Conservation (phyloP, 2,113 vertebrate species). For the Sialia sialis region DNA sequence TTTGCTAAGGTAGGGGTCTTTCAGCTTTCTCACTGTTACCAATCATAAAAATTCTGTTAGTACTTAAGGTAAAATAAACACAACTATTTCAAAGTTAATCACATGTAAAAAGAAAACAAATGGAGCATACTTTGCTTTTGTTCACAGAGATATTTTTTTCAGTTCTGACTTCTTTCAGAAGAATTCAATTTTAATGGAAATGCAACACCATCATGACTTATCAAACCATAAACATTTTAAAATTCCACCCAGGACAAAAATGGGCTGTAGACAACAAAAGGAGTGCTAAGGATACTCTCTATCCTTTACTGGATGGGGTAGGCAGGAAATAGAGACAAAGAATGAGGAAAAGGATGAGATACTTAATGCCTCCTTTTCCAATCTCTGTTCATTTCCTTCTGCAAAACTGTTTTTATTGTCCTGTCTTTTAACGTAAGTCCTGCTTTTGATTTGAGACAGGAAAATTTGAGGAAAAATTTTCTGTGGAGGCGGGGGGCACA, state of each 20-base stretch:
- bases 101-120: neutral
- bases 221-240: neutral
- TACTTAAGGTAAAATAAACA: neutral
- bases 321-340: neutral
- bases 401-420: neutral
- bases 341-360: neutral
- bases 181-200: neutral
- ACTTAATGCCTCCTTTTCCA: neutral
- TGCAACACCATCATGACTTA: neutral
- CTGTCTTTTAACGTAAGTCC: neutral
- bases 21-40: neutral
- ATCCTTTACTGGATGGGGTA: neutral
- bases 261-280: neutral
- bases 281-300: neutral
- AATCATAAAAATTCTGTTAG: neutral
- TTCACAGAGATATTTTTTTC: neutral
- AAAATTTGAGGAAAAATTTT: neutral
- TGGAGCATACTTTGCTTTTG: neutral
- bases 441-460: neutral
- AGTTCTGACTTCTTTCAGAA: neutral
- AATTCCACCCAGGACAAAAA: neutral
- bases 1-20: neutral
- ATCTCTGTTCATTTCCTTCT: neutral
- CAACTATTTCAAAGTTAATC: neutral
- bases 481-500: rapidly evolving